Percentiles rank a stretch among this genome's conserved stretches.
These are phyloP conservation scores for Chaunax sp. DNA, from an alignment of 2,797 vertebrate genomes.

Conservation along the genomic window DNA sequence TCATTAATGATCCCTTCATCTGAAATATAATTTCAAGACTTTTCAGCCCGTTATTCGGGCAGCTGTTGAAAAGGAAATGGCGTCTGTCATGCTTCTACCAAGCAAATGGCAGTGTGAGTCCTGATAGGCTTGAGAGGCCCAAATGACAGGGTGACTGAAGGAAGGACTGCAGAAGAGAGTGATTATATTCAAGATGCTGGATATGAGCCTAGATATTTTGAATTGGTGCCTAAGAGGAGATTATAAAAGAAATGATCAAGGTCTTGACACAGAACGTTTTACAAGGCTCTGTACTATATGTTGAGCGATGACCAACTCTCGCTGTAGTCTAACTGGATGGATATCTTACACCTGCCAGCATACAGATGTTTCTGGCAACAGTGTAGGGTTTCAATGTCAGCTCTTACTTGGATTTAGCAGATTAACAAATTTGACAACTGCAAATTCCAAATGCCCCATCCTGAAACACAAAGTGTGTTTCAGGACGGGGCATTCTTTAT, in stretches of 20 bases:
- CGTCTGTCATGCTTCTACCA: conserved; percentile 49
- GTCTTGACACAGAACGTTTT: conserved; percentile 64
- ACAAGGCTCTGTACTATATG: conserved; percentile 16
- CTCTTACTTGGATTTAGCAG: conserved; percentile 41
- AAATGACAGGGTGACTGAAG: conserved; percentile 59
- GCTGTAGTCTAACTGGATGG: conserved; percentile 27
- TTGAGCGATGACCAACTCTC: conserved; percentile 48
- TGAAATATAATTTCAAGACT: conserved; percentile 68
- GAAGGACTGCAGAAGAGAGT: conserved; percentile 46
- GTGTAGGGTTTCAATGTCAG: conserved; percentile 35
- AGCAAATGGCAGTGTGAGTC: conserved; percentile 56
- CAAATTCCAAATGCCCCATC: conserved; percentile 43
- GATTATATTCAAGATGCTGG: conserved; percentile 66
- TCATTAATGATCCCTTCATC: conserved; percentile 72
- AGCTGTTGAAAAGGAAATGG: conserved; percentile 52
- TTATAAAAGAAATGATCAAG: conserved; percentile 63
- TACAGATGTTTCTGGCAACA: conserved; percentile 53
- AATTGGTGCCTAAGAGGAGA: conserved; percentile 62
- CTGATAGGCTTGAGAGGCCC: conserved; percentile 43
- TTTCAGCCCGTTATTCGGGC: conserved; percentile 66
- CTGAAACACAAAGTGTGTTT: conserved; percentile 35
- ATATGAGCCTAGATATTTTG: conserved; percentile 64
- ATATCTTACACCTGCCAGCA: conserved; percentile 39
- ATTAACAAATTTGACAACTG: conserved; percentile 60
- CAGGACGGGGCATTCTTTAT: conserved; percentile 20